These are phyloP conservation scores for Nezara viridula DNA, from an alignment of 2,888 invertebrate species.

Conservation along the genomic window DNA sequence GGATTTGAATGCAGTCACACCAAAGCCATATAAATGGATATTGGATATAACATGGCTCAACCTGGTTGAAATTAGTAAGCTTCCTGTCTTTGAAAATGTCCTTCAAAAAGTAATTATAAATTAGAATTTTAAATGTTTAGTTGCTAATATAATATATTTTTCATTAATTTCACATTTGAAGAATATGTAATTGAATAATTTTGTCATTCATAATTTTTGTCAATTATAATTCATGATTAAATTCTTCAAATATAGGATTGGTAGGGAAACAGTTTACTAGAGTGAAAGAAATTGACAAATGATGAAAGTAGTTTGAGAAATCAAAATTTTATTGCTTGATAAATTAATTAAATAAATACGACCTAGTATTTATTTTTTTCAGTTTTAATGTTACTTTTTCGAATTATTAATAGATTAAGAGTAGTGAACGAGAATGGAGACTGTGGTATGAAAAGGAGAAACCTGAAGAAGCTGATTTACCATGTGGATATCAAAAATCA, in stretches of 20 bases:
- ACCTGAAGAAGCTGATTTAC: conserved; percentile 92
- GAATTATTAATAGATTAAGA: conserved; percentile 75
- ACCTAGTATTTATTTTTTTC: too few species aligned
- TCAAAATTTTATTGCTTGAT: too few species aligned
- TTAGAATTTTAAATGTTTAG: not conserved
- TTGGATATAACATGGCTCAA: conserved; percentile 97
- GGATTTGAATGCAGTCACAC: conserved; percentile 91
- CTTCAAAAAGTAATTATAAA: conserved; percentile 76
- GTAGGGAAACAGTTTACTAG: not conserved
- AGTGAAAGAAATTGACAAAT: not conserved
- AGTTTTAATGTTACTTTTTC: too few species aligned
- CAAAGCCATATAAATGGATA: conserved; percentile 96
- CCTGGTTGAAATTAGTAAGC: conserved; percentile 91
- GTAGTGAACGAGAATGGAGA: conserved; percentile 90
- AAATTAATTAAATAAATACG: too few species aligned
- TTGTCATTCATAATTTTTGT: not conserved
- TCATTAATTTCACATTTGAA: not conserved
- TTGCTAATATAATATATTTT: not conserved
- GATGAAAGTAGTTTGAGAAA: too few species aligned
- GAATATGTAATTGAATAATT: not conserved
- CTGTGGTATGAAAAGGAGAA: conserved; percentile 93
- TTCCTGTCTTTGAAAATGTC: conserved; percentile 84
- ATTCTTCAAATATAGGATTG: not conserved
- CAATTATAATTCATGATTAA: not conserved
- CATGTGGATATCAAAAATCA: conserved; percentile 86